Conservation (phyloP, 2,888 invertebrate genomes). For the Apeira syringaria region DNA sequence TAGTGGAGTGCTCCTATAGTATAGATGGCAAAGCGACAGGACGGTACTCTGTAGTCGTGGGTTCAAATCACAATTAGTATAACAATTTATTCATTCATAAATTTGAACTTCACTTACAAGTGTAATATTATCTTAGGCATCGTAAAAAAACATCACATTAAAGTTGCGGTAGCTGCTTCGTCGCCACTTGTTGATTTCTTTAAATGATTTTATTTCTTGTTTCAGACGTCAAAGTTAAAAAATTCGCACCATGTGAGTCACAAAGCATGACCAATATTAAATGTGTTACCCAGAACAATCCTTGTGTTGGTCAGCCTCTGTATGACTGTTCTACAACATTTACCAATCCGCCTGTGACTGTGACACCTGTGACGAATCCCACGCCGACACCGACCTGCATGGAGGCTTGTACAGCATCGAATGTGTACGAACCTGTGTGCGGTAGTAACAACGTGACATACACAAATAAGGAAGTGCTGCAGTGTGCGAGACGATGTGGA, state of each 20-base stretch:
- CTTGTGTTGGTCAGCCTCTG: neutral
- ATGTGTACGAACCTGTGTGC: constrained; percentile 73
- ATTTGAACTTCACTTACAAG: too few relatives aligned
- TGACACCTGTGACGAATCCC: neutral
- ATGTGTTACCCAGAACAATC: neutral
- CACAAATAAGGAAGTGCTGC: constrained; percentile 56
- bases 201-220: neutral
- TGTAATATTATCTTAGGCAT: too few relatives aligned
- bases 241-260: constrained; percentile 11
- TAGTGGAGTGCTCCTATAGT: too few relatives aligned
- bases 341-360: constrained; percentile 12
- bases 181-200: too few relatives aligned
- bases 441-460: constrained; percentile 63
- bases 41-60: too few relatives aligned
- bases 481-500: constrained; percentile 67
- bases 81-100: too few relatives aligned
- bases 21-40: too few relatives aligned
- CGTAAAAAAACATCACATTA: too few relatives aligned
- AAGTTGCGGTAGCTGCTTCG: too few relatives aligned
- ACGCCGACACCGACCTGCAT: neutral
- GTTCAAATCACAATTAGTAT: too few relatives aligned
- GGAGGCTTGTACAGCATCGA: constrained; percentile 41
- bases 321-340: constrained; percentile 35
- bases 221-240: constrained; percentile 22
- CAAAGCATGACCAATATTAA: neutral